These are phyloP conservation scores for Drosophila nr. medialis DNA, from an alignment of 2,888 invertebrate species.

Conservation along the genomic window DNA sequence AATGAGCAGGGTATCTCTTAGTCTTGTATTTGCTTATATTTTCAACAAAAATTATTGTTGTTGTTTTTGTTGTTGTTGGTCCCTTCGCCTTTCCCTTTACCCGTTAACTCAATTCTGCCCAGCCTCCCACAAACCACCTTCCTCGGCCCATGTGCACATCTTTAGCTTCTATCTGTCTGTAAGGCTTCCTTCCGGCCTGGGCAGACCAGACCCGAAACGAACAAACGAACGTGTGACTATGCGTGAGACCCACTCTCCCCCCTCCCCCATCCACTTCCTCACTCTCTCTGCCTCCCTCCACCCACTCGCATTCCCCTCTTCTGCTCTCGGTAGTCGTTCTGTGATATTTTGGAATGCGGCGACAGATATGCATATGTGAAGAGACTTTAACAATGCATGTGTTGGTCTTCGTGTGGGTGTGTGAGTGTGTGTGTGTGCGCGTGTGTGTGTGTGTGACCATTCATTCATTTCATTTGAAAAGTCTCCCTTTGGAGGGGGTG, in stretches of 20 bases:
- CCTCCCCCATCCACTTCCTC: neutral
- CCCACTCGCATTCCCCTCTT: neutral
- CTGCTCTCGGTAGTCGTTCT: conserved; percentile 31
- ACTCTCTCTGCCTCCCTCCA: neutral
- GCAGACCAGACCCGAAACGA: conserved; percentile 25
- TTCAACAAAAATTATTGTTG: neutral
- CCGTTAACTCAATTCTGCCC: neutral
- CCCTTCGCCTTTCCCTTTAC: neutral
- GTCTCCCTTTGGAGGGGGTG: conserved; percentile 29
- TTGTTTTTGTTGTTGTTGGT: neutral
- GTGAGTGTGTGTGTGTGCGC: conserved; percentile 14
- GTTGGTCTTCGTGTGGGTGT: conserved; percentile 22
- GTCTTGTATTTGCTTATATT: neutral
- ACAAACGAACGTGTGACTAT: conserved; percentile 68
- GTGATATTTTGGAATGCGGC: conserved; percentile 76
- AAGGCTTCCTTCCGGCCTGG: conserved; percentile 76
- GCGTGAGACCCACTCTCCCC: conserved; percentile 50
- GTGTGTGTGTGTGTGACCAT: conserved; percentile 58
- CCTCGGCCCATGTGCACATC: conserved; percentile 49
- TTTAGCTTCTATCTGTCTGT: conserved; percentile 79
- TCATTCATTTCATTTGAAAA: conserved; percentile 73
- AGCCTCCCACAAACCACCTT: neutral
- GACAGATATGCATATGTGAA: conserved; percentile 75
- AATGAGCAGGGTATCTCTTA: neutral
- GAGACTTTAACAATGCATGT: conserved; percentile 33